Conservation (phyloP, 92 coral and sea anemone genomes). For the Desmophyllum pertusum region DNA sequence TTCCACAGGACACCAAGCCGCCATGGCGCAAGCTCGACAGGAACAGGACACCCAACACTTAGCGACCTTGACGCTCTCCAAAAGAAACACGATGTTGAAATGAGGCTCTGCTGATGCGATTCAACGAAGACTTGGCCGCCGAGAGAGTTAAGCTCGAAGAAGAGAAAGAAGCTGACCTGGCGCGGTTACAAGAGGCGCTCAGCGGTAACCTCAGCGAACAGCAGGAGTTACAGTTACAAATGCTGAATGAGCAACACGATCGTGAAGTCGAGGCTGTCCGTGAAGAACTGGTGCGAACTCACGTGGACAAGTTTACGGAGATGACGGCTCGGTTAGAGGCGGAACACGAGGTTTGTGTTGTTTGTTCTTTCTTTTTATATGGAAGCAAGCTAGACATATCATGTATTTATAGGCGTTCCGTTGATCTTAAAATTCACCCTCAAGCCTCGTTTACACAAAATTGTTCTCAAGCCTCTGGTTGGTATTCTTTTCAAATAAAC, state of each 20-base stretch:
- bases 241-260: constrained; percentile 93
- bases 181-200: constrained; percentile 76
- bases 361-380: not conserved
- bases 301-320: constrained; percentile 95
- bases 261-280: constrained; percentile 89
- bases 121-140: constrained; percentile 69
- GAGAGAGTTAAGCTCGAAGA: constrained; percentile 71
- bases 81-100: constrained; percentile 62
- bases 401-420: too few species aligned
- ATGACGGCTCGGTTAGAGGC: constrained; percentile 91
- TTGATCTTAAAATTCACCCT: too few species aligned
- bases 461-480: too few species aligned
- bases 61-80: constrained; percentile 58
- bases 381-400: too few species aligned
- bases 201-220: constrained; percentile 90
- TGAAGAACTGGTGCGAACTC: constrained; percentile 92
- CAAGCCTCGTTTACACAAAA: too few species aligned
- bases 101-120: constrained; percentile 64
- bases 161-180: constrained; percentile 80
- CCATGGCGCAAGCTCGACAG: constrained; percentile 53
- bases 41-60: constrained; percentile 57
- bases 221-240: constrained; percentile 85
- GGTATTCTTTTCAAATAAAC: too few species aligned
- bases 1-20: constrained; percentile 66
- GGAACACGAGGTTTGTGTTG: constrained; percentile 86